Evolutionary conservation across 1,140 invertebrate genomes (phyloP), one percentile per base, ranked within the genome.

Genomic region (Hydropsyche tenuis): DNA sequence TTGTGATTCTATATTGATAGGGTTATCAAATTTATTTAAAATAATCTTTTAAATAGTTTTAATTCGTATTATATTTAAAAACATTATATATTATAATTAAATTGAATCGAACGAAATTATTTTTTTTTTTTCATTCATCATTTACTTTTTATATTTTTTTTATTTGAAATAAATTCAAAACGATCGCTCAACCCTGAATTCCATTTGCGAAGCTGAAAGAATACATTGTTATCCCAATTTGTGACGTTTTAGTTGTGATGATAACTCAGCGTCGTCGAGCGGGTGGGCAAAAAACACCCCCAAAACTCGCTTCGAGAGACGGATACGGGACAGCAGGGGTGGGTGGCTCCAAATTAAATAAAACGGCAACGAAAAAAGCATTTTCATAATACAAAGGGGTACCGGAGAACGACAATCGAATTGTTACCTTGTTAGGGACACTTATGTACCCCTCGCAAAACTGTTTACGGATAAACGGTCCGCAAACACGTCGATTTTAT

Each of bases 141-240:
- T n/a, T n/a, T n/a, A n/a, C n/a, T 53, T 7, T 14, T 16, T 53
- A 53, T 16, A 53, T 20, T 16, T 53, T 53, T 16, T 6, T 20
- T 53, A n/a, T n/a, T n/a, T n/a, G 22, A 22, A 22, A 22, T 4
- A 23, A 60, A 12, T 60, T 1, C 30, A 65, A 18, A 43, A 11
- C 23, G 16, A 43, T 43, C 22, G 42, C 23, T 3, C 73, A 75
- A 22, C 73, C 73, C 73, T 75, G 69, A 22, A 23, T 48, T 7
- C 46, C 65, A 68, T 69, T 69, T 51, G 25, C 20, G 60, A 30
- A 23, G 51, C 62, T 56, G 64, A 75, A 75, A 75, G 73, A 77
- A 77, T 77, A 77, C 76, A 77, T 75, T 77, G 76, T 77, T 77
- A 77, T 73, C 66, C 71, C 73, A 77, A 77, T 77, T 77, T 77